Evolutionary conservation across 23 tunicate species (phyloP).

Genomic region (Styela clava): DNA sequence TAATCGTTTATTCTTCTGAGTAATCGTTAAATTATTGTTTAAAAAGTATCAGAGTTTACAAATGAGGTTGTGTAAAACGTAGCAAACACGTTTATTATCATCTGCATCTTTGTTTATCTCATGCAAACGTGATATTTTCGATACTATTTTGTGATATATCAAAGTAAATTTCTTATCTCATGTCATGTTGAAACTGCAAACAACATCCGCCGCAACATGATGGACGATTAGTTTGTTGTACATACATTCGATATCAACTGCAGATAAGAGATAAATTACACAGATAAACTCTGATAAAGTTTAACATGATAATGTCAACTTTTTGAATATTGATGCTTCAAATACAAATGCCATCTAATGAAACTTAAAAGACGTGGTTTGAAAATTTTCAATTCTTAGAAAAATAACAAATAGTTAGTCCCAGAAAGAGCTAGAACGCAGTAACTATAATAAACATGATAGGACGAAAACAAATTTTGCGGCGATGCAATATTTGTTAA

Average conservation of each 20-base stretch:
- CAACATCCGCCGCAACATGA: background rate
- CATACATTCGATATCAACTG: background rate
- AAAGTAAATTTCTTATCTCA: background rate
- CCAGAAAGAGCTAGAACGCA: no score
- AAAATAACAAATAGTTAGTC: no score
- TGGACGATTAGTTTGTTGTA: background rate
- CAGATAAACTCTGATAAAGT: background rate
- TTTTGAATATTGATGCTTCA: background rate
- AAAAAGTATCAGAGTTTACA: no score
- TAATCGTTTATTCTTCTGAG: no score
- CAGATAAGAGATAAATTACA: background rate
- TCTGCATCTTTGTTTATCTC: background rate
- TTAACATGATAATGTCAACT: background rate
- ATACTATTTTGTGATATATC: background rate
- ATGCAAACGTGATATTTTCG: background rate
- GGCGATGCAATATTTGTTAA: no score
- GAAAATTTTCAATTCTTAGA: no score
- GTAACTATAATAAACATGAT: no score
- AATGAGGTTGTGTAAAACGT: no score
- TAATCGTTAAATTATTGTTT: no score
- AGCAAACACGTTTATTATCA: no score
- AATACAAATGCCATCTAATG: background rate
- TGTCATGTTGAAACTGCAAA: background rate
- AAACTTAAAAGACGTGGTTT: background rate
- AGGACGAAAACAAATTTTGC: no score